These are phyloP conservation scores for Sebastes hubbsi DNA, from an alignment of 2,797 vertebrate genomes.

Conservation along the genomic window DNA sequence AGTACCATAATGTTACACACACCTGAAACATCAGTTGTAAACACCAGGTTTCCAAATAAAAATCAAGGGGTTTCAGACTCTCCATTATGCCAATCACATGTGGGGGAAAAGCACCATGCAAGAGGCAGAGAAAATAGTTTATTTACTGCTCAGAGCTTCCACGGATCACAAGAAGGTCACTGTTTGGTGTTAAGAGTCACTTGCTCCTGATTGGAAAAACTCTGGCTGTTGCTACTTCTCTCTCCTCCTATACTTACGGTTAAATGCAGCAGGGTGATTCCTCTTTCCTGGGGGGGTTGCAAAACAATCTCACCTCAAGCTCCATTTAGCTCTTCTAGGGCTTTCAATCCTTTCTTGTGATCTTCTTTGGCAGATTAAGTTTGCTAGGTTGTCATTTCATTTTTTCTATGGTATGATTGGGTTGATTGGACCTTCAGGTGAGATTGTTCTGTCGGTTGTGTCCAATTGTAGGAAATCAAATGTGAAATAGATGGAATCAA, in stretches of 20 bases:
- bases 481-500: not conserved
- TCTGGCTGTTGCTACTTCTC: not conserved
- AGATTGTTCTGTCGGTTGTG: not conserved
- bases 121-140: not conserved
- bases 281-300: not conserved
- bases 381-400: not conserved
- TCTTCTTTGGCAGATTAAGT: not conserved
- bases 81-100: not conserved
- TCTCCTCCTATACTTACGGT: not conserved
- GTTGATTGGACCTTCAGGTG: not conserved
- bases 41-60: not conserved
- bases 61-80: not conserved
- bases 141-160: not conserved
- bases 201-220: slow-evolving; percentile 1
- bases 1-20: not conserved
- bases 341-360: not conserved
- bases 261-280: not conserved
- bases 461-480: not conserved
- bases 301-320: not conserved
- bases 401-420: not conserved
- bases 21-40: not conserved
- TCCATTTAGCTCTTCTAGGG: not conserved
- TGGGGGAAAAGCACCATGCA: not conserved
- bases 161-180: not conserved
- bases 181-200: not conserved